Percentiles rank a stretch among this genome's conserved stretches.
Conservation (phyloP, 2,888 invertebrate genomes). For the Lobophora halterata region DNA sequence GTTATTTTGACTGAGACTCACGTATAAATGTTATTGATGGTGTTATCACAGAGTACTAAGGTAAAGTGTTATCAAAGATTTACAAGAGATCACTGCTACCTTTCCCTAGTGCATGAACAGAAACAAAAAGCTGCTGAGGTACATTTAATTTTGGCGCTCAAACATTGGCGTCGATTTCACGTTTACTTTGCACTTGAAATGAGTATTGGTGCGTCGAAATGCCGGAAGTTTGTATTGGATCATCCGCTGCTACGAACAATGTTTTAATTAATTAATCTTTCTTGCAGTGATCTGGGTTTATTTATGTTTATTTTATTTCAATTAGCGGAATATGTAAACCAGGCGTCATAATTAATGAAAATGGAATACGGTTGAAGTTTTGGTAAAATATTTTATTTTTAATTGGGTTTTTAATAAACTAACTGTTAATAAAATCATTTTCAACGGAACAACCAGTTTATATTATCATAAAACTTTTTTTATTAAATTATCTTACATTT, state of each 20-base stretch:
- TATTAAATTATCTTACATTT: too few relatives aligned
- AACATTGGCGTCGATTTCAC: slow-evolving; percentile 29
- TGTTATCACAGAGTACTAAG: too few relatives aligned
- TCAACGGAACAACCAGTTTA: too few relatives aligned
- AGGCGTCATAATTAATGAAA: slow-evolving; percentile 15
- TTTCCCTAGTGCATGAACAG: too few relatives aligned
- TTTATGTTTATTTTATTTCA: slow-evolving; percentile 37
- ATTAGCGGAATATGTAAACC: slow-evolving; percentile 29
- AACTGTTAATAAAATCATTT: too few relatives aligned
- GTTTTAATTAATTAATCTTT: slow-evolving; percentile 40
- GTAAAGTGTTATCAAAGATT: slow-evolving; percentile 1
- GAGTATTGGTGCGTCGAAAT: slow-evolving; percentile 28
- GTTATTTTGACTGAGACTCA: too few relatives aligned
- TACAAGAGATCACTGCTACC: too few relatives aligned
- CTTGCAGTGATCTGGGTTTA: slow-evolving; percentile 28
- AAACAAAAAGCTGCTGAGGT: slow-evolving; percentile 12
- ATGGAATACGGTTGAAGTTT: slow-evolving; percentile 16
- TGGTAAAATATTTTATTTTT: neutral
- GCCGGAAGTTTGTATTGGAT: slow-evolving; percentile 33
- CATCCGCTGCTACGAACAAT: slow-evolving; percentile 33
- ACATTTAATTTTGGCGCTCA: slow-evolving; percentile 28
- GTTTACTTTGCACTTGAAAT: slow-evolving; percentile 31
- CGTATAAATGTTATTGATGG: too few relatives aligned
- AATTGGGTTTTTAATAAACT: too few relatives aligned
- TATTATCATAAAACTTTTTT: too few relatives aligned